Percentiles rank a stretch among this genome's conserved stretches.
Conservation (phyloP, 2,888 invertebrate species). For the Meganola albula region DNA sequence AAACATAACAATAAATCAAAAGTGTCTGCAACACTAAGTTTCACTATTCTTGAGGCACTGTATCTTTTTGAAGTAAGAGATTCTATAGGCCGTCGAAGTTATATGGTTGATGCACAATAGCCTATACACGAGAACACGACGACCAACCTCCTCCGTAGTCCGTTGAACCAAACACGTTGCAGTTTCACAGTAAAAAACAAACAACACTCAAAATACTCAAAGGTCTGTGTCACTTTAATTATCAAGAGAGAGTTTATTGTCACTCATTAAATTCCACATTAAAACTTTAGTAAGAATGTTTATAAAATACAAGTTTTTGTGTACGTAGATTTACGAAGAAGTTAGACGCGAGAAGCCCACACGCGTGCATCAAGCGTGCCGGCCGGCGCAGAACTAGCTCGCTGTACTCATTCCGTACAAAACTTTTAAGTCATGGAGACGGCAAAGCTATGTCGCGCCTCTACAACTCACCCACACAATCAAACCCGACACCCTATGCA, state of each 20-base stretch:
- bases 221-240: constrained; percentile 50
- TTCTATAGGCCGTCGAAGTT: constrained; percentile 54
- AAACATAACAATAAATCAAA: no score
- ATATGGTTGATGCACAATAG: constrained; percentile 57
- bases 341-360: constrained; percentile 47
- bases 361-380: constrained; percentile 60
- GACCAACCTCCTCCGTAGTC: constrained; percentile 74
- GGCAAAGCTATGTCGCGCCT: constrained; percentile 78
- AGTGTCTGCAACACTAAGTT: no score
- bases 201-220: constrained; percentile 50
- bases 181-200: constrained; percentile 68
- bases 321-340: constrained; percentile 65
- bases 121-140: constrained; percentile 59
- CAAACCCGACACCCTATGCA: constrained; percentile 67
- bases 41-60: no score
- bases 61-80: constrained; percentile 19
- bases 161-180: constrained; percentile 77
- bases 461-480: constrained; percentile 73
- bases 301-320: constrained; percentile 52
- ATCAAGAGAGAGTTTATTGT: constrained; percentile 27
- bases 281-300: constrained; percentile 36
- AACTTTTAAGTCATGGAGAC: constrained; percentile 78
- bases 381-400: constrained; percentile 73
- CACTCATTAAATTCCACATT: constrained; percentile 29
- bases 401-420: constrained; percentile 66